phyloP scores from a whole-genome alignment of 1,140 invertebrate genomes.

The Reticulitermes speratus region DNA sequence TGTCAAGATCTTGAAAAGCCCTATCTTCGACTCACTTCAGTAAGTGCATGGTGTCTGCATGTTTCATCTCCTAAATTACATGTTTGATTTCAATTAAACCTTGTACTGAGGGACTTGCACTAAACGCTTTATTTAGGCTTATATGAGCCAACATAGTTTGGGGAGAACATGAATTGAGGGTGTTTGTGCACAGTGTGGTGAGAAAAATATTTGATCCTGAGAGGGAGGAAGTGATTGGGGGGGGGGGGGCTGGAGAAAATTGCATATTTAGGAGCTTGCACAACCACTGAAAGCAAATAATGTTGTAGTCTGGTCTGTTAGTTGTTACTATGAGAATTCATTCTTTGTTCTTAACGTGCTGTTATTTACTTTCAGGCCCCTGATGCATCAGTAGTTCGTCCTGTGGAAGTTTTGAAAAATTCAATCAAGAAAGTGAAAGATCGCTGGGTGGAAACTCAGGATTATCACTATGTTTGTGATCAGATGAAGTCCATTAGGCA shows the following conservation, averaged over 20 bases:
- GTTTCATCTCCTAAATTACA: neutral
- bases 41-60: conserved; percentile 45
- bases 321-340: too few relatives aligned
- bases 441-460: conserved; percentile 83
- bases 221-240: too few relatives aligned
- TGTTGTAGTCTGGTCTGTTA: neutral
- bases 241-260: too few relatives aligned
- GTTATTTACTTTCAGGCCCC: conserved; percentile 67
- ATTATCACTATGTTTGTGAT: conserved; percentile 96
- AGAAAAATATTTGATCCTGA: too few relatives aligned
- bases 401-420: conserved; percentile 77
- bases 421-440: conserved; percentile 88
- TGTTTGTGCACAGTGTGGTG: too few relatives aligned
- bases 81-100: neutral
- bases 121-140: neutral
- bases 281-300: neutral
- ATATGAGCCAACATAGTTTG: too few relatives aligned
- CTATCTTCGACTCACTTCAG: conserved; percentile 88
- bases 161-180: too few relatives aligned
- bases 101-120: neutral
- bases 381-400: conserved; percentile 86
- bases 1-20: conserved; percentile 91
- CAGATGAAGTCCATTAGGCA: conserved; percentile 98
- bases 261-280: neutral
- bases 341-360: neutral